Evolutionary conservation across 2,888 invertebrate genomes (phyloP), one percentile per base, ranked within the genome.

Genomic region (Thecophora atra): DNA sequence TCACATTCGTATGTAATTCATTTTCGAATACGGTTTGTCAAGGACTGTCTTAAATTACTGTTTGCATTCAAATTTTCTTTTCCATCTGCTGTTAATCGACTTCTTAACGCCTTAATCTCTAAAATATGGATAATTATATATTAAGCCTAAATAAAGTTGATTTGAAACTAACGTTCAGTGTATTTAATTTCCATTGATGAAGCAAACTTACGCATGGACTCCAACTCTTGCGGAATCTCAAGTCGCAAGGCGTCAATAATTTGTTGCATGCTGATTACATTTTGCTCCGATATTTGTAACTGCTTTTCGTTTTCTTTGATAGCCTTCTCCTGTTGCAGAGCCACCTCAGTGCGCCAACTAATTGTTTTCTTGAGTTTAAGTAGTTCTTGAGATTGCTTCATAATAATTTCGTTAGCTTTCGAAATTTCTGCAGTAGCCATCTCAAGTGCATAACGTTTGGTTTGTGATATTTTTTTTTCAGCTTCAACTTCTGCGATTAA

Each of bases 371-470:
- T 83, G 4, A 84, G 76, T 68, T 79, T 81, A 0, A 80, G 69
- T 24, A 86, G 72, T 37, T 85, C 84, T 26, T 82, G 81, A 15
- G 78, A 76, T 72, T 86, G 85, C 71, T 86, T 86, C 6, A 81
- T 69, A 44, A 87, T 86, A 28, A 86, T 86, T 75, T 85, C 82
- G 75, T 86, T 86, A 1, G 86, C 86, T 73, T 86, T 87, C 0
- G 84, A 78, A 62, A 87, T 86, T 75, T 87, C 86, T 44, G 86
- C 85, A 2, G 86, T 84, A 1, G 86, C 84, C 75, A 87, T 82
- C 78, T 85, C 84, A 17, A 87, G 73, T 0, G 86, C 86, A 72
- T 84, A 82, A 0, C 85, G 80, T 66, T 87, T 87, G 0, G 83
- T 83, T 63, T 85, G 82, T 13, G 84, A 81, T 2, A 87, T 84